Evolutionary conservation across 2,888 invertebrate genomes (phyloP), one percentile per base, ranked within the genome.

Genomic region (Apocheima hispidaria): DNA sequence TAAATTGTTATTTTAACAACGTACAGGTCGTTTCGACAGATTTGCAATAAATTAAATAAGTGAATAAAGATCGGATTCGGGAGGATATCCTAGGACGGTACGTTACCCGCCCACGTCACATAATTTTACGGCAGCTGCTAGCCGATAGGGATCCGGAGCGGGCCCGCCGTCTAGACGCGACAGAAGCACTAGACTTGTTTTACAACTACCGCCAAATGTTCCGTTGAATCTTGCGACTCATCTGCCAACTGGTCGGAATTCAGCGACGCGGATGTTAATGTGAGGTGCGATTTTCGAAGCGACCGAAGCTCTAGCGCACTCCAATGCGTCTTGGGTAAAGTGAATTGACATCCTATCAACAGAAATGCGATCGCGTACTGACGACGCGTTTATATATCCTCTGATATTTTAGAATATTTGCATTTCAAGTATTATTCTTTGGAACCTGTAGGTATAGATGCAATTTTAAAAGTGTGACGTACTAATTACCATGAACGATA

Each of bases 61-160:
- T 61, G 71, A 75, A 71, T 75, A 72, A 77, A 79, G 76, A 79
- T 81, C 73, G 76, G 75, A 80, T 80, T 78, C 58, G 69, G 69
- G 74, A 78, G 83, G 78, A 84, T 79, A 80, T 83, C 79, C 78
- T 74, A 72, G 73, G 72, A 71, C 72, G 76, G 75, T 75, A 76
- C 77, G 68, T 67, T 73, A 73, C 72, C 74, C 80, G 75, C 78
- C 79, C 79, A 77, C 82, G 82, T 87, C 88, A 87, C 87, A 89
- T 89, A 90, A 92, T 91, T 91, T 90, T 86, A 84, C 84, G 75
- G 81, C 80, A 79, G 77, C 83, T 86, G 90, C 88, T 89, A 88
- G 87, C 83, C 86, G 90, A 88, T 89, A 88, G 87, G 75, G 84
- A 88, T 82, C 86, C 86, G 79, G 77, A 82, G 81, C 82, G 78